Evolutionary conservation across 2,113 vertebrate species (phyloP).

Genomic region (Hemicordylus capensis): DNA sequence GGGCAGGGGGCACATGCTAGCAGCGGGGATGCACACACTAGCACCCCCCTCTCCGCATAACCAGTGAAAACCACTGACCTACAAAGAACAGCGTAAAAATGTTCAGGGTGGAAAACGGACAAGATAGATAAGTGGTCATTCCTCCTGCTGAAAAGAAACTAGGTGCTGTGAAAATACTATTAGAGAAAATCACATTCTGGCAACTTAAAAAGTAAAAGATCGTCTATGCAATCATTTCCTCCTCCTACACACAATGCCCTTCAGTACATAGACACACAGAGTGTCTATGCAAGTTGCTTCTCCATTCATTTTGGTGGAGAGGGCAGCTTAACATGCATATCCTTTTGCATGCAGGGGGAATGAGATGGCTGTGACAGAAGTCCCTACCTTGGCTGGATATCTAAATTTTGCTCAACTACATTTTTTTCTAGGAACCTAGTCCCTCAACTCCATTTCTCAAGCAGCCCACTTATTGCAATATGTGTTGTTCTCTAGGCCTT

Average conservation of each 20-base stretch:
- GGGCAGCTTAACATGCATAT: background rate
- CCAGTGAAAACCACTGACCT: too few relatives aligned
- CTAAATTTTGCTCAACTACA: background rate
- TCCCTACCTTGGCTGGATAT: background rate
- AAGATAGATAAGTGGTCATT: background rate
- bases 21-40: too few relatives aligned
- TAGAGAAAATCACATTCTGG: background rate
- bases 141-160: background rate
- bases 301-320: background rate
- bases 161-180: background rate
- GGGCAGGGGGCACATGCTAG: too few relatives aligned
- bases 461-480: background rate
- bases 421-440: background rate
- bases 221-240: too few relatives aligned
- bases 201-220: too few relatives aligned
- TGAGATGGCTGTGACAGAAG: background rate
- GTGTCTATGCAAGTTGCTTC: background rate
- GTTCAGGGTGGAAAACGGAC: background rate
- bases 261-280: too few relatives aligned
- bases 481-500: too few relatives aligned
- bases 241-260: too few relatives aligned
- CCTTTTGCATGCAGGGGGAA: background rate
- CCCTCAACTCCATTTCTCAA: background rate
- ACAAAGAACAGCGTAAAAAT: background rate
- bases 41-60: too few relatives aligned